These are phyloP conservation scores for Drosophila neutralis DNA, from an alignment of 2,888 invertebrate genomes.

Conservation along the genomic window DNA sequence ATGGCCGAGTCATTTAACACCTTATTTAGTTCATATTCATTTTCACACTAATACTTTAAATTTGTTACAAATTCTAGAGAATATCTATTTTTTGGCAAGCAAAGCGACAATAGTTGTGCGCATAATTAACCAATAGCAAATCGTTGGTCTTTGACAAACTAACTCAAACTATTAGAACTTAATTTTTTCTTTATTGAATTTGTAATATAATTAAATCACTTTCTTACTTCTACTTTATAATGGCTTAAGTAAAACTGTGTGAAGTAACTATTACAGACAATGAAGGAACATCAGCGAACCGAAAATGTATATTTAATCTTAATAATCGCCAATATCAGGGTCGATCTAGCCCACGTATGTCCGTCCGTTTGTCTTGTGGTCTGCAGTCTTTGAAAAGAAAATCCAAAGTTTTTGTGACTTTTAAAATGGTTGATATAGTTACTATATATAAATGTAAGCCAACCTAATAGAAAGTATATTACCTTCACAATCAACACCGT, in stretches of 20 bases:
- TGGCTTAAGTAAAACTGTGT: neutral
- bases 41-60: neutral
- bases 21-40: neutral
- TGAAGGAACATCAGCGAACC: neutral
- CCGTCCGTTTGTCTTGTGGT: neutral
- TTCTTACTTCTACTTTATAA: neutral
- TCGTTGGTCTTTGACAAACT: neutral
- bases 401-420: neutral
- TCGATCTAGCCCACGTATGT: neutral
- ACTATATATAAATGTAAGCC: constrained; percentile 11
- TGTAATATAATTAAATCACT: neutral
- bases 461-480: constrained; percentile 18
- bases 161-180: neutral
- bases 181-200: neutral
- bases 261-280: neutral
- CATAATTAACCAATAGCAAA: neutral
- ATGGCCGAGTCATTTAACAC: neutral
- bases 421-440: constrained; percentile 8
- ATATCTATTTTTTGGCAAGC: neutral
- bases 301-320: neutral
- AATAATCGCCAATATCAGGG: neutral
- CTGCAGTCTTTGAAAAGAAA: constrained; percentile 5
- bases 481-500: constrained; percentile 21
- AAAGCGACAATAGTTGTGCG: neutral
- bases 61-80: neutral